These are phyloP conservation scores for Melopsittacus undulatus DNA, from an alignment of 2,797 vertebrate genomes.

Conservation along the genomic window DNA sequence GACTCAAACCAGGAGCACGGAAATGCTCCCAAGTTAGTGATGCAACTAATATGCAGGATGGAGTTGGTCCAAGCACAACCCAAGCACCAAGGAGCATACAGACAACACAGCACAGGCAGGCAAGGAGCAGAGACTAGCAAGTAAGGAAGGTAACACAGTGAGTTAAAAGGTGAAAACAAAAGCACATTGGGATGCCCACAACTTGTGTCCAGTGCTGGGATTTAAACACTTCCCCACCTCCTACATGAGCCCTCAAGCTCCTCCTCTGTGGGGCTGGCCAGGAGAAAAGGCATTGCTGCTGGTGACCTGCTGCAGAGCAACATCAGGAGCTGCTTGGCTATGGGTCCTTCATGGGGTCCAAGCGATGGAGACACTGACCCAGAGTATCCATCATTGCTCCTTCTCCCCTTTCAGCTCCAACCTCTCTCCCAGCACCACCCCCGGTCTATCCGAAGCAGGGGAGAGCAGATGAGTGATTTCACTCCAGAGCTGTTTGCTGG, in stretches of 20 bases:
- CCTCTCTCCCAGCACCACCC: not conserved
- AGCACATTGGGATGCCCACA: not conserved
- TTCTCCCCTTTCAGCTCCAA: not conserved
- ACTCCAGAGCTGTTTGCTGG: conserved; percentile 11
- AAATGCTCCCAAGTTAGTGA: not conserved
- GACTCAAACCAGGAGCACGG: not conserved
- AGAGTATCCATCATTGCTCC: fast-evolving
- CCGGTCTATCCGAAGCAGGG: not conserved
- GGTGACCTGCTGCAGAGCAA: not conserved
- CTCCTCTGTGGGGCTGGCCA: not conserved
- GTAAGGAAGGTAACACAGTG: not conserved
- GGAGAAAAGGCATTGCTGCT: not conserved
- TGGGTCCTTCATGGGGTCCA: not conserved
- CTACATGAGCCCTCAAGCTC: not conserved
- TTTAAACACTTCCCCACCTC: not conserved
- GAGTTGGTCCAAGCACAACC: not conserved
- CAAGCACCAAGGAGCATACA: not conserved
- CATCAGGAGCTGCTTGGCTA: not conserved
- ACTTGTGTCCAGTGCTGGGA: not conserved
- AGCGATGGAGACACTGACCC: fast-evolving
- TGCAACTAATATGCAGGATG: not conserved
- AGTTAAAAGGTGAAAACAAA: not conserved
- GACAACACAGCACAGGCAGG: not conserved
- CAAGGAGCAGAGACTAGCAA: not conserved
- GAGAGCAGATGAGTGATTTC: conserved; percentile 42